Evolutionary conservation across 2,113 vertebrate species (phyloP), one percentile per base, ranked within the genome.

Genomic region (Trematocara stigmaticum): DNA sequence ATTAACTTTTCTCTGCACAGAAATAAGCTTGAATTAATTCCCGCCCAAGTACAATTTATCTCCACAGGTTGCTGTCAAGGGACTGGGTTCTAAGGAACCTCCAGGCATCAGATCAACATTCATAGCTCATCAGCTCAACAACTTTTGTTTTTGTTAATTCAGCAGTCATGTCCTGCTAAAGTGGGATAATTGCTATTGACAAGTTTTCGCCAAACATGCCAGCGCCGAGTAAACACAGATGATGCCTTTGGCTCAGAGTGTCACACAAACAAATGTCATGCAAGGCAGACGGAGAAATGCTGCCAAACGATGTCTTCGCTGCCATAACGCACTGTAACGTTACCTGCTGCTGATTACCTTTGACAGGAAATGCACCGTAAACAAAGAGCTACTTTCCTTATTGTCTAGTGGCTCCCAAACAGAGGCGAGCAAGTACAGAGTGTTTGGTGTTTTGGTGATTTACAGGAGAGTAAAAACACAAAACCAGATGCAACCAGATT

Each of bases 141-240:
- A 93, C 89, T 92, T 84, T 84, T 91, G 78, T 87, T 92, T 94
- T 76, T 93, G 89, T 94, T 92, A 88, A 92, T 90, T 94, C 86
- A 92, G 87, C 90, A 88, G 88, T 87, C 74, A 6, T 86, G 87
- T 89, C 91, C 83, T 56, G 78, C 83, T 94, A 88, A 91, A 91
- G 90, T 90, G 78, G 79, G 91, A 91, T 94, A 92, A 95, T 95
- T 93, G 51, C 90, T 90, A 93, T 93, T 91, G 93, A 95, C 91
- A 93, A 86, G 90, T 89, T 95, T 90, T 89, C 83, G 83, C 88
- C 92, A 93, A 93, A 95, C 94, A 94, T 93, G 93, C 91, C 94
- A 93, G 61, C 7, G 4, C 69, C 85, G 69, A 88, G 86, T 93
- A 93, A 95, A 95, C 93, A 93, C 89, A 92, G 93, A 92, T 91